These are phyloP conservation scores for Myxocyprinus asiaticus DNA, from an alignment of 2,113 vertebrate species.

Conservation along the genomic window DNA sequence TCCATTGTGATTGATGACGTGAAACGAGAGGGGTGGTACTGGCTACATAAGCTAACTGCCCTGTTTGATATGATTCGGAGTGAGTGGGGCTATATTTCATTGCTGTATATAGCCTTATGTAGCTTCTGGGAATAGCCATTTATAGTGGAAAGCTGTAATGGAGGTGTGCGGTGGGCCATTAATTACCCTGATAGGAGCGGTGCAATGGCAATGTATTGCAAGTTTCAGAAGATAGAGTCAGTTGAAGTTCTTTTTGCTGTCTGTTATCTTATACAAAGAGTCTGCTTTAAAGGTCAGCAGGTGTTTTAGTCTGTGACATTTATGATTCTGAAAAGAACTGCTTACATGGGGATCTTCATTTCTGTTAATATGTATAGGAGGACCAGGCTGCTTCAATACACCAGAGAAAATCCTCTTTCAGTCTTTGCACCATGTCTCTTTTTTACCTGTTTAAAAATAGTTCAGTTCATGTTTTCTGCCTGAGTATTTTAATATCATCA, in stretches of 20 bases:
- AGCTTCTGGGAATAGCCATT: neutral
- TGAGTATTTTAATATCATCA: too few relatives aligned
- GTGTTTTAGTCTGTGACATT: slow-evolving; percentile 13
- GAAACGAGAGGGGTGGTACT: slow-evolving; percentile 18
- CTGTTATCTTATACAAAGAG: slow-evolving; percentile 10
- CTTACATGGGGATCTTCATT: slow-evolving; percentile 15
- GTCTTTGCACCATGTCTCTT: neutral
- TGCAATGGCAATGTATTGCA: neutral
- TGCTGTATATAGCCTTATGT: slow-evolving; percentile 10
- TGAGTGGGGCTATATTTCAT: slow-evolving; percentile 33
- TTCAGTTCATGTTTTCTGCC: neutral
- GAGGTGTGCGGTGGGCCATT: slow-evolving; percentile 20
- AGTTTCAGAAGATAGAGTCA: slow-evolving; percentile 19
- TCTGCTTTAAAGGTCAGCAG: slow-evolving; percentile 13
- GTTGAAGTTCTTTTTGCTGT: slow-evolving; percentile 32
- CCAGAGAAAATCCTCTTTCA: neutral
- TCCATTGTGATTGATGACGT: slow-evolving; percentile 42
- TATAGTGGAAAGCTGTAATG: slow-evolving; percentile 3
- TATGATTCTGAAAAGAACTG: slow-evolving; percentile 15
- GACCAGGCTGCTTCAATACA: neutral
- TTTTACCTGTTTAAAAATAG: slow-evolving; percentile 1
- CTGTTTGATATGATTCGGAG: slow-evolving; percentile 33
- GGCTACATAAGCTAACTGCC: slow-evolving; percentile 41
- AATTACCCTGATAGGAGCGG: slow-evolving; percentile 5
- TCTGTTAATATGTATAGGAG: slow-evolving; percentile 14